These are phyloP conservation scores for Leiothrix lutea DNA, from an alignment of 2,113 vertebrate species.

Conservation along the genomic window DNA sequence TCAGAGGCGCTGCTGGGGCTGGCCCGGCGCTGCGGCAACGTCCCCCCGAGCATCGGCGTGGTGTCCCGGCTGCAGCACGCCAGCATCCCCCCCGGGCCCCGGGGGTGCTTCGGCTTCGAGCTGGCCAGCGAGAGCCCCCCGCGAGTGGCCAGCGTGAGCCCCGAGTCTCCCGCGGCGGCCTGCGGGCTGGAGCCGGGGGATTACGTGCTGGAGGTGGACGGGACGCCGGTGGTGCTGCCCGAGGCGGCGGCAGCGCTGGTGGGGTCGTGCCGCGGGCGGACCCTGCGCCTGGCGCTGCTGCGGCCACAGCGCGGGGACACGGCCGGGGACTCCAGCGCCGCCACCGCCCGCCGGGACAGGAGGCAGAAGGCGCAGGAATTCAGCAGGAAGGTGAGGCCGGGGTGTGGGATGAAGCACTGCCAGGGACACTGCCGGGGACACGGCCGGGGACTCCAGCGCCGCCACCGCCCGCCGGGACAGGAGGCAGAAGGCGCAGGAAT, in stretches of 20 bases:
- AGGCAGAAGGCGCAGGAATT: conserved; percentile 91
- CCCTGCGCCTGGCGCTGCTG: conserved; percentile 82
- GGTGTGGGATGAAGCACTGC: too few relatives aligned
- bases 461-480: conserved; percentile 75
- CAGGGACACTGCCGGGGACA: too few relatives aligned
- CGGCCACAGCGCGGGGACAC: conserved; percentile 57
- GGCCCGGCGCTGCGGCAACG: conserved; percentile 83
- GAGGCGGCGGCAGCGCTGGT: conserved; percentile 73
- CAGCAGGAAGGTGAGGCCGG: conserved; percentile 88
- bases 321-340: conserved; percentile 51
- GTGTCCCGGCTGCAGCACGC: conserved; percentile 85
- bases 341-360: conserved; percentile 74
- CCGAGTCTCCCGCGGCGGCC: conserved; percentile 79
- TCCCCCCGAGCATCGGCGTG: conserved; percentile 94
- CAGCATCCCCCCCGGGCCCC: conserved; percentile 72
- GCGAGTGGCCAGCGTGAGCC: conserved; percentile 79
- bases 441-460: conserved; percentile 44
- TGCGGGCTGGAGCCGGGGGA: conserved; percentile 82
- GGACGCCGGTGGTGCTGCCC: conserved; percentile 74
- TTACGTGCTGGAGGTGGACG: conserved; percentile 85
- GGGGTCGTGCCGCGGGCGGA: conserved; percentile 74
- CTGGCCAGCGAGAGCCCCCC: conserved; percentile 79
- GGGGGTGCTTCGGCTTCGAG: conserved; percentile 80
- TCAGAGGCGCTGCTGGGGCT: conserved; percentile 77
- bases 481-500: conserved; percentile 89